Percentiles rank a stretch among this genome's conserved stretches.
phyloP scores from a whole-genome alignment of 1,140 invertebrate species.

The Orchesella cincta region DNA sequence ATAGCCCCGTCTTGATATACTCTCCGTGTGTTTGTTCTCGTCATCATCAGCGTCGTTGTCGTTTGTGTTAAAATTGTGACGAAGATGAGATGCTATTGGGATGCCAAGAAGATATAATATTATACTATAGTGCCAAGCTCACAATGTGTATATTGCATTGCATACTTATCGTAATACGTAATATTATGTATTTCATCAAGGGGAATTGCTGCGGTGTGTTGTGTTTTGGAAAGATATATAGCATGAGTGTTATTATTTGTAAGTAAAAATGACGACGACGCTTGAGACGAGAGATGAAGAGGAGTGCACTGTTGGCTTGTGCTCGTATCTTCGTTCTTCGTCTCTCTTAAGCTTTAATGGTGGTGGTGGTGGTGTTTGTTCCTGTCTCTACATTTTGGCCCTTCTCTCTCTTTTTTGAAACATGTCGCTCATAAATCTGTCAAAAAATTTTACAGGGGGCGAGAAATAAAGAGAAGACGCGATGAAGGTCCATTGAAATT shows the following conservation, averaged over 20 bases:
- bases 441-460: constrained; percentile 37
- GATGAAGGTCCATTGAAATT: constrained; percentile 30
- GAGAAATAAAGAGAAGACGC: constrained; percentile 29
- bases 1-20: no score
- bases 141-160: constrained; percentile 2
- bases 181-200: constrained; percentile 17
- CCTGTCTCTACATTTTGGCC: constrained; percentile 26
- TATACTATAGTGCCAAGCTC: constrained; percentile 17
- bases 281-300: not conserved
- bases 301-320: constrained; percentile 20
- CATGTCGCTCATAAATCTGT: constrained; percentile 50
- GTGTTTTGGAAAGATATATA: not conserved
- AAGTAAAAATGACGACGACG: constrained; percentile 23
- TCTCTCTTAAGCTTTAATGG: not conserved
- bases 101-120: constrained; percentile 10
- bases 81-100: constrained; percentile 25
- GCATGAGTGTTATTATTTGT: not conserved
- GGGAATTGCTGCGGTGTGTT: not conserved
- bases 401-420: constrained; percentile 43
- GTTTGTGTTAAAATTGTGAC: not conserved
- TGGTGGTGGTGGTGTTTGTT: constrained; percentile 28
- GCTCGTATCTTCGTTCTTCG: not conserved
- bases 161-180: not conserved
- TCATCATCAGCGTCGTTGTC: no score
- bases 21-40: no score